Evolutionary conservation across 2,888 invertebrate species (phyloP).

Genomic region (Dynastes tityus): DNA sequence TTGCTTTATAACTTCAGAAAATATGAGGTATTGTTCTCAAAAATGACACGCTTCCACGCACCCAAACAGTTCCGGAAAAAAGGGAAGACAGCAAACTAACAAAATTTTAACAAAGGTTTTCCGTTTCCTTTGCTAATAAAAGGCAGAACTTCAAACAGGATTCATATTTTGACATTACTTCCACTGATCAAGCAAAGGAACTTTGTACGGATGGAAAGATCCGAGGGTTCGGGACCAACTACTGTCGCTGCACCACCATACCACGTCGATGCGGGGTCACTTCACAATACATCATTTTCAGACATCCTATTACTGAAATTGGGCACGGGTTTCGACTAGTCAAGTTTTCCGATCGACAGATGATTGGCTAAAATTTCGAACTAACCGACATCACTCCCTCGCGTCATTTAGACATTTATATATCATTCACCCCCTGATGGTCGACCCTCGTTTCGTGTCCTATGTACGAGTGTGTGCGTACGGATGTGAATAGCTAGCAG

Average conservation of each 20-base stretch:
- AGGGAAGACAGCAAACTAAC: constrained; percentile 34
- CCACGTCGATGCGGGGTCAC: constrained; percentile 61
- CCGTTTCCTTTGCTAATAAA: constrained; percentile 55
- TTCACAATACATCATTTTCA: constrained; percentile 68
- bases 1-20: too few species aligned
- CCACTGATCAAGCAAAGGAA: constrained; percentile 61
- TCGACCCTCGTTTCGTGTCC: constrained; percentile 31
- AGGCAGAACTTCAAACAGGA: constrained; percentile 52
- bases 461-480: constrained; percentile 19
- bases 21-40: background rate
- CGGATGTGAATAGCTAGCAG: constrained; percentile 40
- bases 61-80: constrained; percentile 12
- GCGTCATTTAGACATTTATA: constrained; percentile 60
- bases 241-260: constrained; percentile 19
- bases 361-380: constrained; percentile 63
- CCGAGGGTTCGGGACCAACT: constrained; percentile 42
- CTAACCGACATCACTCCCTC: constrained; percentile 60
- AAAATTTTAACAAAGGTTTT: constrained; percentile 55
- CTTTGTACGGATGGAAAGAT: constrained; percentile 45
- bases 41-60: background rate
- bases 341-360: constrained; percentile 60
- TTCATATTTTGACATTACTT: constrained; percentile 63
- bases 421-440: constrained; percentile 56
- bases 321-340: constrained; percentile 63
- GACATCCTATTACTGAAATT: constrained; percentile 69